Evolutionary conservation across 2,113 vertebrate genomes (phyloP).

Genomic region (Daphoenositta chrysoptera): DNA sequence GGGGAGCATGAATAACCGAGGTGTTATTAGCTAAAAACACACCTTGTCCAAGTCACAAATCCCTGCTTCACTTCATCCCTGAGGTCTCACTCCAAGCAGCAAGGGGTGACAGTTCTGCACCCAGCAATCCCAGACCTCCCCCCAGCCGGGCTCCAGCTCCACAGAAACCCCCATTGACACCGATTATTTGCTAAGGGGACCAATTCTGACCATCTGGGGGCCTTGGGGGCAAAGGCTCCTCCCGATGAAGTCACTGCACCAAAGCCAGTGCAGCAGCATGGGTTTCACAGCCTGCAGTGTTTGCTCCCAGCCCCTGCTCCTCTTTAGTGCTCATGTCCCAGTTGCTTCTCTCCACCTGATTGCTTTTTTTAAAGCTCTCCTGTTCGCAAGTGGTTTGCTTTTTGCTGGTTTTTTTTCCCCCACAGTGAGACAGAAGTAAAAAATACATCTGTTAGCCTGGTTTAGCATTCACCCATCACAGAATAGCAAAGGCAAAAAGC

Average conservation of each 20-base stretch:
- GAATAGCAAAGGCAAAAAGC: background rate
- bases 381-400: background rate
- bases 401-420: background rate
- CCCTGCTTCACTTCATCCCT: background rate
- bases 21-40: too few relatives aligned
- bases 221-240: background rate
- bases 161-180: background rate
- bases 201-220: rapidly evolving
- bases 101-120: rapidly evolving
- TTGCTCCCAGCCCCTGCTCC: background rate
- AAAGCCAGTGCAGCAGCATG: background rate
- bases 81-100: too few relatives aligned
- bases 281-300: rapidly evolving
- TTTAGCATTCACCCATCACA: background rate
- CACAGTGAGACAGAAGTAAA: background rate
- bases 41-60: background rate
- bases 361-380: background rate
- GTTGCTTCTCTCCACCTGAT: background rate
- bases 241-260: rapidly evolving
- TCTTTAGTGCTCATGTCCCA: background rate
- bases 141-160: background rate
- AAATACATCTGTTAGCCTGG: background rate
- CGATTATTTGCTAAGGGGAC: rapidly evolving
- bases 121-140: rapidly evolving
- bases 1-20: rapidly evolving